Conservation (phyloP, 2,888 invertebrate species). For the Ditylenchus weischeri region DNA sequence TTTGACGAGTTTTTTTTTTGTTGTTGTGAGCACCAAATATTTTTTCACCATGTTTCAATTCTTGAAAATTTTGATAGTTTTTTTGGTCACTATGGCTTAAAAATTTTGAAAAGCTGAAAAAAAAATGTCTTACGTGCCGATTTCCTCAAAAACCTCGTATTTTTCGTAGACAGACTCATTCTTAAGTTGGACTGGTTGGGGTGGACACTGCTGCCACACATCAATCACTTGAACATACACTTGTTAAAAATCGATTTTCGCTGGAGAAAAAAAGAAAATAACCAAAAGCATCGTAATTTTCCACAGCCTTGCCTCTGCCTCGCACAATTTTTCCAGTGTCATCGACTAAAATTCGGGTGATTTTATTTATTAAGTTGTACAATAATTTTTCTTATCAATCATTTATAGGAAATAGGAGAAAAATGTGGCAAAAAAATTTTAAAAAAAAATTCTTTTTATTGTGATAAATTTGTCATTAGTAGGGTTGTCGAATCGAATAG, state of each 20-base stretch:
- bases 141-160: conserved; percentile 97
- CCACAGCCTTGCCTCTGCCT: conserved; percentile 65
- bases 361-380: too few relatives aligned
- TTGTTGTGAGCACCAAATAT: too few relatives aligned
- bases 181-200: conserved; percentile 93
- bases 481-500: too few relatives aligned
- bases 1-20: too few relatives aligned
- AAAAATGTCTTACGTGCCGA: conserved; percentile 71
- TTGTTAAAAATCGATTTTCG: background rate
- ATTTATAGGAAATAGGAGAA: too few relatives aligned
- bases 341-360: conserved; percentile 53
- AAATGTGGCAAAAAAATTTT: too few relatives aligned
- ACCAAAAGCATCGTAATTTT: conserved; percentile 92
- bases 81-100: background rate
- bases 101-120: conserved; percentile 4
- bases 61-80: conserved; percentile 24
- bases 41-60: too few relatives aligned
- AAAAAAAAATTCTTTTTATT: too few relatives aligned
- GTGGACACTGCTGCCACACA: conserved; percentile 93
- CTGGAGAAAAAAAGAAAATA: conserved; percentile 26
- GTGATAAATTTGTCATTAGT: too few relatives aligned
- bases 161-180: conserved; percentile 90
- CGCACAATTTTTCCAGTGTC: conserved; percentile 72
- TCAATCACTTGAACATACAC: conserved; percentile 73
- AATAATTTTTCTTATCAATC: too few relatives aligned